phyloP scores from a whole-genome alignment of 2,888 invertebrate genomes.

The Homarus gammarus region DNA sequence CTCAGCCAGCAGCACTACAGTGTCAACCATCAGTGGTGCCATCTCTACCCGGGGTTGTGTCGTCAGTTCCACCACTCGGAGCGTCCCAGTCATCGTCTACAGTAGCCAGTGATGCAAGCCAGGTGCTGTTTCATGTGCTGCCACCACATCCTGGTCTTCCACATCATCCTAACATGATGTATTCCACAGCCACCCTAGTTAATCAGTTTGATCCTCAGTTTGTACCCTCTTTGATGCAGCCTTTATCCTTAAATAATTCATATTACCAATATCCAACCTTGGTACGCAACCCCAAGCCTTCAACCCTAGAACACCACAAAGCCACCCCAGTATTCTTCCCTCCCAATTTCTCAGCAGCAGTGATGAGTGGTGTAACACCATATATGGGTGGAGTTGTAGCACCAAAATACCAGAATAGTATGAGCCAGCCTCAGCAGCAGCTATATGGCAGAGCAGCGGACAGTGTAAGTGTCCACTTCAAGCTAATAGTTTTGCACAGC shows the following conservation, averaged over 20 bases:
- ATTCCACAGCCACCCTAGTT: slow-evolving; percentile 40
- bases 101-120: slow-evolving; percentile 49
- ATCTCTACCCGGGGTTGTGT: slow-evolving; percentile 53
- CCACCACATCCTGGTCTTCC: slow-evolving; percentile 31
- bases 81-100: slow-evolving; percentile 34
- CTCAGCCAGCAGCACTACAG: slow-evolving; percentile 57
- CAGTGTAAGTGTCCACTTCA: slow-evolving; percentile 56
- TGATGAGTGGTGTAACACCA: slow-evolving; percentile 62
- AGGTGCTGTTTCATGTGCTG: slow-evolving; percentile 61
- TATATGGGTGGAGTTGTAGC: slow-evolving; percentile 46
- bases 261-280: slow-evolving; percentile 11
- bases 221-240: slow-evolving; percentile 43
- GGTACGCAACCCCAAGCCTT: slow-evolving; percentile 28
- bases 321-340: slow-evolving; percentile 60
- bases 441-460: slow-evolving; percentile 43
- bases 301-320: slow-evolving; percentile 43
- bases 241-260: slow-evolving; percentile 27
- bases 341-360: slow-evolving; percentile 62
- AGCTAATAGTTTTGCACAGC: slow-evolving; percentile 32
- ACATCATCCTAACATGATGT: slow-evolving; percentile 46
- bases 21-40: slow-evolving; percentile 64
- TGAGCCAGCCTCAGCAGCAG: slow-evolving; percentile 61
- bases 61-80: slow-evolving; percentile 57
- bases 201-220: slow-evolving; percentile 34
- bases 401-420: slow-evolving; percentile 35